Base-by-base conservation (phyloP, 2,797 vertebrate genomes). In the Amphiprion clarkii region DNA sequence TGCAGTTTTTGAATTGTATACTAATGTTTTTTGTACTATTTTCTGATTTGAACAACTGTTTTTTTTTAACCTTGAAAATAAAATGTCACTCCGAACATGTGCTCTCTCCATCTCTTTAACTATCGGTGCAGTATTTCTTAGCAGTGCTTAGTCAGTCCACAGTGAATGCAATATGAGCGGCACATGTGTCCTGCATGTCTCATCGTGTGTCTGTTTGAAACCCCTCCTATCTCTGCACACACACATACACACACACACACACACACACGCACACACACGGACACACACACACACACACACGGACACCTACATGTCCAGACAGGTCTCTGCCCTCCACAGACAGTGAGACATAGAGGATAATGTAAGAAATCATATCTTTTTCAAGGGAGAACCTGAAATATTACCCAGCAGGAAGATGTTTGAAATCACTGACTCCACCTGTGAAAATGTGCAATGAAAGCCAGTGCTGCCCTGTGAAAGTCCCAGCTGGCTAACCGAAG, bases 221-320 rank as follows among this genome's bases (percentile, higher is more conserved):
- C 44, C 33, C 44, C 2, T 10, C 42, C 83, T 63, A 73, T 55
- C 59, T 48, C 67, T 36, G 54, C 48, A 55, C 76, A 42, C 51
- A 77, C 77, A 59, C 42, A 21, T 1, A 7, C 36, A 36, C 33
- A 7, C 33, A 36, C 33, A 7, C 33, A 36, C 9, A 7, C 33
- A 36, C 33, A 7, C 33, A 36, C 33, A 10, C 33, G 10, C 33
- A 10, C 33, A 36, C 33, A 36, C 36, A 39, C 36, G 12, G 10
- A 39, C 36, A 39, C 36, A 39, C 36, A 39, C 10, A 39, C 31
- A 33, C 31, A 27, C 27, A 27, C 27, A 27, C 27, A 33, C 1
- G 23, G 65, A 57, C 59, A 7, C 42, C 56, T 13, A 67, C 85
- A 79, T 78, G 87, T 67, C 79, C 59, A 74, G 82, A 76, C 91